Evolutionary conservation across 92 coral and sea anemone species (phyloP), one percentile per base, ranked within the genome.

Genomic region (Epizoanthus fatuus): DNA sequence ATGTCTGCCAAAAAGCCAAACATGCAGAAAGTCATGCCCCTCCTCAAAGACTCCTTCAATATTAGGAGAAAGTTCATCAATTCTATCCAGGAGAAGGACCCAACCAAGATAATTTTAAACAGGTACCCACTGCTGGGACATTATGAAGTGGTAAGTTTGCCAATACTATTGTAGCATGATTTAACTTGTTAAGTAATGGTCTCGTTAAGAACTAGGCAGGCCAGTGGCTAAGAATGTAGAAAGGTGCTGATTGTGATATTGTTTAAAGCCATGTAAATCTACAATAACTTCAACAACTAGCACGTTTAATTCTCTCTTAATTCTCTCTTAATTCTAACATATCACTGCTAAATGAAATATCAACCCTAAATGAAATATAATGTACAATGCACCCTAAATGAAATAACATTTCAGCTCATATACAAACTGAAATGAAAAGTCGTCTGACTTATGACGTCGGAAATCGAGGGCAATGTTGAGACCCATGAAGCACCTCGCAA

Each of bases 1-100:
- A 19, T 19, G 67, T 19, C 67, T n/a, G 67, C 67, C n/a, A 62
- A 62, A 19, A 62, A 16, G 67, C 38, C 67, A 62, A 62, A 62
- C 25, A 62, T 62, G 67, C 29, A 62, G 67, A 62, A 62, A 22
- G 38, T 62, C 67, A n/a, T 62, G 67, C 67, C 67, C 67, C 67
- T 62, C 67, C 67, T 62, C 38, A 62, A 62, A 62, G 67, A 62
- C 35, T 62, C 67, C 67, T 62, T 62, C 35, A 62, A n/a, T 16
- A 10, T 62, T n/a, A 60, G 67, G 35, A 62, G 67, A 62, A 62
- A 62, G 12, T 62, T 62, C 11, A 62, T 16, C 29, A 16, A 62
- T 10, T 19, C 67, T 62, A 22, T 62, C 32, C 9, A 62, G 6
- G 67, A 62, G 38, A 62, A 62, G 67, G 67, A 62, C 67, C 67